Conservation (phyloP, 2,888 invertebrate genomes). For the Clanis bilineata region DNA sequence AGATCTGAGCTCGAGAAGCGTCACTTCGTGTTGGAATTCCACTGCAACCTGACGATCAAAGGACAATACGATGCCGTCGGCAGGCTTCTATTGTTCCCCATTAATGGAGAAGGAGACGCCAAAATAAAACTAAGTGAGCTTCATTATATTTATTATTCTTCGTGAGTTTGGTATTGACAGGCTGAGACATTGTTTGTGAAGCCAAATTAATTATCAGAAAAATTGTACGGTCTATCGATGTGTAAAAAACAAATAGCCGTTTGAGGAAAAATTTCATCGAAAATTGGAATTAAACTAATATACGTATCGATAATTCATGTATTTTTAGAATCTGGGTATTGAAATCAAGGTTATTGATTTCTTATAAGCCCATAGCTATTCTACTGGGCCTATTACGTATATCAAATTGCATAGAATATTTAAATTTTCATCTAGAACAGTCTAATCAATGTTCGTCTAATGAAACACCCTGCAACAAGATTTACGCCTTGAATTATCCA, state of each 20-base stretch:
- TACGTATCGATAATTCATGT: no score
- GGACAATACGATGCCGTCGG: slow-evolving; percentile 69
- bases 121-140: slow-evolving; percentile 69
- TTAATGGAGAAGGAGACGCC: slow-evolving; percentile 70
- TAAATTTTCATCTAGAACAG: no score
- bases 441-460: no score
- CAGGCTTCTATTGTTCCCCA: slow-evolving; percentile 65
- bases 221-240: not conserved
- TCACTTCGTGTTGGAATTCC: slow-evolving; percentile 61
- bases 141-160: slow-evolving; percentile 21
- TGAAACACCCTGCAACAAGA: not conserved
- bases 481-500: slow-evolving; percentile 9
- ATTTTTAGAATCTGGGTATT: no score
- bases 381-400: no score
- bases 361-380: no score
- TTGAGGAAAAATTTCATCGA: no score
- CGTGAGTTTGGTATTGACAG: slow-evolving; percentile 7
- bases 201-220: not conserved
- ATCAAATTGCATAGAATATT: no score
- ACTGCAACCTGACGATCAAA: slow-evolving; percentile 69
- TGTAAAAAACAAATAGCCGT: no score
- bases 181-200: not conserved
- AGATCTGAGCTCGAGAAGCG: slow-evolving; percentile 68
- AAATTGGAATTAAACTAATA: no score
- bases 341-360: no score